These are phyloP conservation scores for Dendroctonus ponderosae DNA, from an alignment of 1,140 invertebrate genomes.

Conservation along the genomic window DNA sequence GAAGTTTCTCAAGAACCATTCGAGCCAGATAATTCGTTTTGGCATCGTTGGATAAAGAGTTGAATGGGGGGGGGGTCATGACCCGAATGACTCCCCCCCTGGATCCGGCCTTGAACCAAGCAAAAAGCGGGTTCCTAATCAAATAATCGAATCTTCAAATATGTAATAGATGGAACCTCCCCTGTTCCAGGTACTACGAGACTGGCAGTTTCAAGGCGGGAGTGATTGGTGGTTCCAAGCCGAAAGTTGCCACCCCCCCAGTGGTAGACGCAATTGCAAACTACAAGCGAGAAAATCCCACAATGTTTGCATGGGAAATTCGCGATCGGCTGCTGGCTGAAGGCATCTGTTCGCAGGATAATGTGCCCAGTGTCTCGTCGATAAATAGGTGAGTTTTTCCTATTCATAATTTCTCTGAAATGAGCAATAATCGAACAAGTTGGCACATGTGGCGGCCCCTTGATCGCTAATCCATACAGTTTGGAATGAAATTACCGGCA, in stretches of 20 bases:
- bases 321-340: constrained; percentile 93
- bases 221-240: constrained; percentile 98
- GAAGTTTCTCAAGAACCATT: too few species aligned
- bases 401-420: not conserved
- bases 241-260: constrained; percentile 97
- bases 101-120: too few species aligned
- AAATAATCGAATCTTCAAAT: constrained; percentile 25
- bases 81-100: too few species aligned
- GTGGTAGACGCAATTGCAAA: constrained; percentile 98
- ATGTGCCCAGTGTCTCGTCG: constrained; percentile 97
- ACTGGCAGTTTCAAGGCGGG: constrained; percentile 98
- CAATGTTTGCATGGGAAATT: constrained; percentile 99
- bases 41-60: too few species aligned
- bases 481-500: constrained; percentile 18
- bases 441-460: constrained; percentile 1
- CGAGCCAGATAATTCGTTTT: too few species aligned
- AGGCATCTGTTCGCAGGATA: constrained; percentile 96
- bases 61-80: too few species aligned
- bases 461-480: not conserved
- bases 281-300: constrained; percentile 98
- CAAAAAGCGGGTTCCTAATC: not conserved
- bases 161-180: constrained; percentile 37
- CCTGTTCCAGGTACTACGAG: constrained; percentile 86
- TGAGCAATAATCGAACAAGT: constrained; percentile 3
- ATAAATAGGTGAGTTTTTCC: constrained; percentile 88